Percentiles rank a stretch among this genome's conserved stretches.
phyloP scores from a whole-genome alignment of 2,113 vertebrate genomes.

The Cardinalis cardinalis region DNA sequence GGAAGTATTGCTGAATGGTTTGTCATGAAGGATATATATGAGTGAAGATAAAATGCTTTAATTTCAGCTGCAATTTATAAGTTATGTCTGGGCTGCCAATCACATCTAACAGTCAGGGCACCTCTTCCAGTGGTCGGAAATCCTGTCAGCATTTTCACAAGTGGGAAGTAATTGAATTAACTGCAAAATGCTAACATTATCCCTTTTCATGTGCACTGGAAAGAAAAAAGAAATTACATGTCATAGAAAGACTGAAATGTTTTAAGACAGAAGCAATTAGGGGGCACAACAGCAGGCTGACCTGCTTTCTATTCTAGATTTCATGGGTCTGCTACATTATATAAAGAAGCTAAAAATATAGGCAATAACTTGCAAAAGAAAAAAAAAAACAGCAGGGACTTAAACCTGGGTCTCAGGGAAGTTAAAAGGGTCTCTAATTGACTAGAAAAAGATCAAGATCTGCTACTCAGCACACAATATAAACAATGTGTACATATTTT shows the following conservation, averaged over 20 bases:
- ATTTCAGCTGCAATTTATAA: constrained; percentile 44
- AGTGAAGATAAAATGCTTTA: constrained; percentile 15
- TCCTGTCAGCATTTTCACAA: constrained; percentile 57
- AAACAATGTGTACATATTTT: not conserved
- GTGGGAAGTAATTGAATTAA: constrained; percentile 67
- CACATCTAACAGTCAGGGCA: not conserved
- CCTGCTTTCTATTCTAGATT: not conserved
- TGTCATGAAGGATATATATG: not conserved
- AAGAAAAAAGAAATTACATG: constrained; percentile 20
- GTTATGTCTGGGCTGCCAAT: constrained; percentile 59
- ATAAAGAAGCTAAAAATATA: not conserved
- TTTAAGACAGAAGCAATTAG: constrained; percentile 58
- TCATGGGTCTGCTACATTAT: not conserved
- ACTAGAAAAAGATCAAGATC: not conserved
- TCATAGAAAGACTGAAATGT: constrained; percentile 32
- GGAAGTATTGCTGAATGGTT: not conserved
- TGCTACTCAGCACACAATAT: not conserved
- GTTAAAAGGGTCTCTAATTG: not conserved
- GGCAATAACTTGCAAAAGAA: not conserved
- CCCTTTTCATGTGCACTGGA: constrained; percentile 39
- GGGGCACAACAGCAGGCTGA: constrained; percentile 13
- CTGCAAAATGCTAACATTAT: constrained; percentile 54
- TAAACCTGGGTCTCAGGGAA: not conserved
- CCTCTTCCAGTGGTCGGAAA: constrained; percentile 44
- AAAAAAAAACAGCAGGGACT: not conserved